Evolutionary conservation across 2,888 invertebrate genomes (phyloP).

Genomic region (Erebia epiphron): DNA sequence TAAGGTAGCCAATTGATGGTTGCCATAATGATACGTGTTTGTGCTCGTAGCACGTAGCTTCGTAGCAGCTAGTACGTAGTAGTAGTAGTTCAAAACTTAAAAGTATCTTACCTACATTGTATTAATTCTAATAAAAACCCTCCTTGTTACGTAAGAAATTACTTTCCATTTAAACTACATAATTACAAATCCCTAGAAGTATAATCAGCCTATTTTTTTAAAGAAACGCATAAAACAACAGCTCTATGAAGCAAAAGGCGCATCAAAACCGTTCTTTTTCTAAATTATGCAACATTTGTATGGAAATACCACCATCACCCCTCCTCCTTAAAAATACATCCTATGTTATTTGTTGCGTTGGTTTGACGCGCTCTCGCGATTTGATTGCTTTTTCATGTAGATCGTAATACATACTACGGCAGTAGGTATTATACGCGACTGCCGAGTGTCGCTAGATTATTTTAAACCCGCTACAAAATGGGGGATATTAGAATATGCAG

Average conservation of each 20-base stretch:
- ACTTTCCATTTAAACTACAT: neutral
- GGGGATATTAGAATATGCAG: neutral
- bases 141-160: neutral
- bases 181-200: neutral
- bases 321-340: slow-evolving; percentile 74
- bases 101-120: no score
- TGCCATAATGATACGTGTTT: no score
- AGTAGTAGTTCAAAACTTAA: no score
- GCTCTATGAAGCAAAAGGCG: slow-evolving; percentile 61
- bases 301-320: slow-evolving; percentile 73
- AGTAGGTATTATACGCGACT: neutral
- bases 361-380: slow-evolving; percentile 68
- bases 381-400: slow-evolving; percentile 81
- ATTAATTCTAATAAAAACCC: no score
- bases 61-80: no score
- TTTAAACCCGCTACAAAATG: neutral
- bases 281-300: slow-evolving; percentile 82
- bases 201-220: slow-evolving; percentile 38
- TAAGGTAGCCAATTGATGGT: no score
- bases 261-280: slow-evolving; percentile 56
- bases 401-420: slow-evolving; percentile 49
- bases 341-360: slow-evolving; percentile 68
- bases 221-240: slow-evolving; percentile 61
- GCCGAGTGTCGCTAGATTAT: neutral
- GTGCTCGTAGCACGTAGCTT: no score